Percentiles rank a stretch among this genome's conserved stretches.
Conservation (phyloP, 1,140 invertebrate genomes). For the Cecropterus lyciades region DNA sequence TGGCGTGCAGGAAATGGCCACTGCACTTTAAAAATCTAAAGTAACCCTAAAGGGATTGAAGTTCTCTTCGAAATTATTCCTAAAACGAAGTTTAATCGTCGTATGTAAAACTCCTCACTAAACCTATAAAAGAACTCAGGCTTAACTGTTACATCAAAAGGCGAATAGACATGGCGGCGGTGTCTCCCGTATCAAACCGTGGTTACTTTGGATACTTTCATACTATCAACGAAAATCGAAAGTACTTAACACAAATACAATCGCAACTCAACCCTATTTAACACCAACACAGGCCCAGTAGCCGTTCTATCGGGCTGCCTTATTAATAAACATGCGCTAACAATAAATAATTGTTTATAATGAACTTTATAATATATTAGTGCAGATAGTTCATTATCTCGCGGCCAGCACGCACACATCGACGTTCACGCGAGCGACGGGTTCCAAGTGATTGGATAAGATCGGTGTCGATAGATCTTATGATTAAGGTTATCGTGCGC, state of each 20-base stretch:
- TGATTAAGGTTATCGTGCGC: too few relatives aligned
- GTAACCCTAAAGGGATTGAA: too few relatives aligned
- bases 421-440: constrained; percentile 49
- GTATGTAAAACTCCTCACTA: too few relatives aligned
- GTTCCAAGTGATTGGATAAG: too few relatives aligned
- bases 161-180: too few relatives aligned
- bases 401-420: constrained; percentile 63
- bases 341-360: constrained; percentile 85
- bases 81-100: too few relatives aligned
- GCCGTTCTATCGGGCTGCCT: constrained; percentile 67
- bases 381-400: constrained; percentile 82
- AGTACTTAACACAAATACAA: constrained; percentile 7
- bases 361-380: constrained; percentile 84
- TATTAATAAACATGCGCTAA: constrained; percentile 84
- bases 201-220: constrained; percentile 8
- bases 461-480: too few relatives aligned
- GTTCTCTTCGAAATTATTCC: too few relatives aligned
- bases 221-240: constrained; percentile 67
- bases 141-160: too few relatives aligned
- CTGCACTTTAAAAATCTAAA: too few relatives aligned
- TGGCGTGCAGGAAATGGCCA: too few relatives aligned
- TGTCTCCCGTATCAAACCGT: constrained; percentile 51
- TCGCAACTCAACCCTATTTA: constrained; percentile 53
- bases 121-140: too few relatives aligned
- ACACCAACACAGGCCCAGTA: constrained; percentile 70